A percentile compares a stretch with the other conserved stretches of the same genome.
Conservation (phyloP, 1,140 invertebrate genomes). For the Gonatopus flavifemur region DNA sequence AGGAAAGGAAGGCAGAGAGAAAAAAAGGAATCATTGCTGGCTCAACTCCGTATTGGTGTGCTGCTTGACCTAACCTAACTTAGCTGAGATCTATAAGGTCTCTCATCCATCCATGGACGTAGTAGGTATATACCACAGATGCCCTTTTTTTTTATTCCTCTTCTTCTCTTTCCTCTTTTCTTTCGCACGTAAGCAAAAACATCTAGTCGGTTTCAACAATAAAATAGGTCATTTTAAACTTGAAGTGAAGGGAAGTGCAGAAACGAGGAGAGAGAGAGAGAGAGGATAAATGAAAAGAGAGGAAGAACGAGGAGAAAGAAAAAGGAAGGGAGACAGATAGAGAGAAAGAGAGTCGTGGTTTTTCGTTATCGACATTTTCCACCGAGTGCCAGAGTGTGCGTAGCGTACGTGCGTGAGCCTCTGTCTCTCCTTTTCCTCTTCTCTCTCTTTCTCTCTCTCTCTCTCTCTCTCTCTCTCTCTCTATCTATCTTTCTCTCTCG, state of each 20-base stretch:
- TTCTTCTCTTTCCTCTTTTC: not conserved
- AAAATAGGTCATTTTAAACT: constrained; percentile 15
- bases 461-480: constrained; percentile 19
- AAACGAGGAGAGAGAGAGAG: constrained; percentile 8
- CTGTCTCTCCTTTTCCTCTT: no score
- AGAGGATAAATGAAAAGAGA: constrained; percentile 6
- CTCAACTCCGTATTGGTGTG: constrained; percentile 1
- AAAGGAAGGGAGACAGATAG: constrained; percentile 21
- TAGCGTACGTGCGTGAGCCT: constrained; percentile 34
- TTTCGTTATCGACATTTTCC: constrained; percentile 60
- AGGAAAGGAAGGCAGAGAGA: not conserved
- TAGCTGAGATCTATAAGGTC: constrained; percentile 16
- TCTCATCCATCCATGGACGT: not conserved
- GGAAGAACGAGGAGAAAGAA: constrained; percentile 14
- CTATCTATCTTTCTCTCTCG: constrained; percentile 3
- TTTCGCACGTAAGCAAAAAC: constrained; percentile 2
- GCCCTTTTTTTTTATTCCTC: not conserved
- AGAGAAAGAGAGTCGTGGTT: constrained; percentile 41
- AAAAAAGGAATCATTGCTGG: not conserved
- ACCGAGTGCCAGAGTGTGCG: constrained; percentile 37
- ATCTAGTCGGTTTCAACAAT: constrained; percentile 14
- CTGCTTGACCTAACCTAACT: constrained; percentile 12
- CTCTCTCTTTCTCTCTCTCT: constrained; percentile 14
- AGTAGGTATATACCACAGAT: no score
- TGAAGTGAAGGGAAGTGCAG: not conserved